Evolutionary conservation across 1,140 invertebrate species (phyloP).

Genomic region (Xylocopa sonorina): DNA sequence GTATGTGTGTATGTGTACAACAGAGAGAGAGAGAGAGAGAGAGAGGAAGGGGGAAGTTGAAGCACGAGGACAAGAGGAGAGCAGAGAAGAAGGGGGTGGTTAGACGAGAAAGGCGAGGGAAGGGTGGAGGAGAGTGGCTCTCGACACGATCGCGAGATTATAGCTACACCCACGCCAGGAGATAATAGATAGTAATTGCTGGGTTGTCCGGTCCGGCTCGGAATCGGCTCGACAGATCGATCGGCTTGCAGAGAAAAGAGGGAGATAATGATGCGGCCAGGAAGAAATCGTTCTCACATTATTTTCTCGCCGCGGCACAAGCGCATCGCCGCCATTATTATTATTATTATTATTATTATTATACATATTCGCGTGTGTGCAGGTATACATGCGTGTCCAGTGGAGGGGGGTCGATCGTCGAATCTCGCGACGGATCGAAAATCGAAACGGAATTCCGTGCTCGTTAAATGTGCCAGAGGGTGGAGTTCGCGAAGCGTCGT

Average conservation of each 20-base stretch:
- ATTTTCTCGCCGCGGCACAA: slow-evolving; percentile 64
- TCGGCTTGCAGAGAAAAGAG: slow-evolving; percentile 58
- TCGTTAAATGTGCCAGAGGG: too few relatives aligned
- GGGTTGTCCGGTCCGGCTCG: slow-evolving; percentile 64
- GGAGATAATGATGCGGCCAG: slow-evolving; percentile 62
- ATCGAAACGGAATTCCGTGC: slow-evolving; percentile 44
- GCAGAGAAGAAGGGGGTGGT: slow-evolving; percentile 1
- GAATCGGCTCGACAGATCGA: slow-evolving; percentile 70
- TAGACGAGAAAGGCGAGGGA: background rate
- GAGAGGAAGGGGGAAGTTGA: background rate
- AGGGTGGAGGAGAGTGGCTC: slow-evolving; percentile 56
- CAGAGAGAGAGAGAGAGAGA: background rate
- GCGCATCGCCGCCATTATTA: slow-evolving; percentile 54
- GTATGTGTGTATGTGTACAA: too few relatives aligned
- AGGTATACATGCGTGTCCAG: background rate
- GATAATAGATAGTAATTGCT: slow-evolving; percentile 73
- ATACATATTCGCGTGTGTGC: slow-evolving; percentile 32
- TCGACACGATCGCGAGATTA: slow-evolving; percentile 71
- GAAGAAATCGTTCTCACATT: slow-evolving; percentile 70
- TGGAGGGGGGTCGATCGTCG: background rate
- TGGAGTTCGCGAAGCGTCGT: background rate
- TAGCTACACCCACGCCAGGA: slow-evolving; percentile 70
- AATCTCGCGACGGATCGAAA: slow-evolving; percentile 51
- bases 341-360: slow-evolving; percentile 57
- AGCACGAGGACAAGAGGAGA: background rate